Evolutionary conservation across 2,888 invertebrate genomes (phyloP), one percentile per base, ranked within the genome.

Genomic region (Linnaemya vulpina): DNA sequence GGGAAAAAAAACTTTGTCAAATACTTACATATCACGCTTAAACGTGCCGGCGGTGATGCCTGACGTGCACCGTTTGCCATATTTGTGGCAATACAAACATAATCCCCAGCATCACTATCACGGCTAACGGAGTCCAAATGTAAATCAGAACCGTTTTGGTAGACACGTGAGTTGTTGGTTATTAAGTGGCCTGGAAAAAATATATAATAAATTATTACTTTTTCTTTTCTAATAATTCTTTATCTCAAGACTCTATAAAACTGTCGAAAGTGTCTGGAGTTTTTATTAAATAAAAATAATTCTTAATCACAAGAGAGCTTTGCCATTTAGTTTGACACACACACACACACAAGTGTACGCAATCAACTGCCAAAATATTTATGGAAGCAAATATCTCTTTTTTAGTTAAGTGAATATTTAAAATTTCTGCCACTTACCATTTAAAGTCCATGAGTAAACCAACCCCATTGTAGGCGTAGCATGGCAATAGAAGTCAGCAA

Each of bases 11-110:
- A 40, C 0, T 2, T 35, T 20, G 2, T 11, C n/a, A 38, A 40
- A 53, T 88, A 91, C 92, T 92, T 89, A 92, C 92, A 91, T 88
- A 92, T 92, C 76, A 92, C 89, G 88, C 89, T 91, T 87, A 92
- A 89, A 86, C 90, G 90, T 71, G 92, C 92, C 84, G 92, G 90
- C 43, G 92, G 92, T 80, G 92, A 92, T 74, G 92, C 92, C 88
- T 92, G 91, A 86, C 92, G 90, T 88, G 92, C 92, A 84, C 92
- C 92, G 88, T 90, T 92, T 86, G 90, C 89, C 86, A 88, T 88
- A 88, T 91, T 91, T 86, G 92, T 91, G 67, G 92, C 92, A 87
- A 92, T 92, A 87, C 92, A 92, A 81, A 92, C 90, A 88, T 92
- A 92, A 87, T 92, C 91, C 46, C 92, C 92, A 82, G 86, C 89